Percentiles rank a stretch among this genome's conserved stretches.
Evolutionary conservation across 2,888 invertebrate species (phyloP).

Genomic region (Brachypterus glaber): DNA sequence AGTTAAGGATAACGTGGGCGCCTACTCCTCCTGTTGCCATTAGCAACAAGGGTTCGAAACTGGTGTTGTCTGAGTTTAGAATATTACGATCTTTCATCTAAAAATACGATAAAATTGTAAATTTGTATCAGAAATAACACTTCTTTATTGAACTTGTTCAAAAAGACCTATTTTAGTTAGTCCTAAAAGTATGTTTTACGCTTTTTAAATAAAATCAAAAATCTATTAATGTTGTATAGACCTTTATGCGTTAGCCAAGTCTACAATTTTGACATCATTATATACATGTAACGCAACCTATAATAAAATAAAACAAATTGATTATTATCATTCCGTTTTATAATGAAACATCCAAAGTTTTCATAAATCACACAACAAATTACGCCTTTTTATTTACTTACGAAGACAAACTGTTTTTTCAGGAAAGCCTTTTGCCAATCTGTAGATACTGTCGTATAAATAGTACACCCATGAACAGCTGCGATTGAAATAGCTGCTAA

Average conservation of each 20-base stretch:
- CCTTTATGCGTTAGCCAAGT: too few species aligned
- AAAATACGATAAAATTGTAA: conserved; percentile 14
- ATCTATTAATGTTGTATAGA: too few species aligned
- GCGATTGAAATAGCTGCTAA: conserved; percentile 61
- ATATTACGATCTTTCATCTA: conserved; percentile 34
- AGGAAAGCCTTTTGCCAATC: conserved; percentile 33
- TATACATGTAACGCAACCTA: background rate
- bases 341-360: too few species aligned
- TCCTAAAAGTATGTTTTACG: too few species aligned
- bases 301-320: too few species aligned
- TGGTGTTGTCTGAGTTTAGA: conserved; percentile 44
- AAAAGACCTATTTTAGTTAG: too few species aligned
- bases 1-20: conserved; percentile 85
- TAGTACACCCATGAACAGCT: conserved; percentile 46
- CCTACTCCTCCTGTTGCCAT: conserved; percentile 75
- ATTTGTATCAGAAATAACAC: background rate
- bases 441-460: conserved; percentile 54
- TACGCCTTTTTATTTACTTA: conserved; percentile 24
- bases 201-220: too few species aligned
- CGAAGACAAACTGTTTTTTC: conserved; percentile 31
- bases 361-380: too few species aligned
- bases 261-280: background rate
- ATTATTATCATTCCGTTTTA: too few species aligned
- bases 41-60: conserved; percentile 78
- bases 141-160: background rate